Conservation (phyloP, 2,113 vertebrate species). For the Phalacrocorax brasilianus region DNA sequence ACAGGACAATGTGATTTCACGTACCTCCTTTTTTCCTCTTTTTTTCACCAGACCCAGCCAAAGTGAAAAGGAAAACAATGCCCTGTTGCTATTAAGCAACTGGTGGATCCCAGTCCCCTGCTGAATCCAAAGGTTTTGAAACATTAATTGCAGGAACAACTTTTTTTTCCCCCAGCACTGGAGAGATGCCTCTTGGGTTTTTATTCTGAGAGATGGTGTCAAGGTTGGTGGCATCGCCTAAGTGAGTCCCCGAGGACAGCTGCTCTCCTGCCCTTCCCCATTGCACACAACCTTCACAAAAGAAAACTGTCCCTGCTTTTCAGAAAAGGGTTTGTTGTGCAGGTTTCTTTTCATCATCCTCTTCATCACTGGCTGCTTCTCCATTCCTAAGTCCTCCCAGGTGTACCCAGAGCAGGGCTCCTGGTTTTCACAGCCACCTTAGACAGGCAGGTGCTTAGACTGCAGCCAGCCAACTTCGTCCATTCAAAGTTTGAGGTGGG, state of each 20-base stretch:
- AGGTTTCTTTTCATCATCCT: neutral
- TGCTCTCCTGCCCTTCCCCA: neutral
- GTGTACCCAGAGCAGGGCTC: neutral
- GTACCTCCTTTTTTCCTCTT: neutral
- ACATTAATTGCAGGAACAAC: neutral
- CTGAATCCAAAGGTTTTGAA: neutral
- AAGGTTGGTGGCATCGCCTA: neutral
- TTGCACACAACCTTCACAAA: neutral
- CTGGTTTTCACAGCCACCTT: neutral
- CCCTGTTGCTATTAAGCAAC: neutral
- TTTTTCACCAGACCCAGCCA: neutral
- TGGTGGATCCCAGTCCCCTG: rapidly evolving
- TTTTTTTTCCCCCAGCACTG: neutral
- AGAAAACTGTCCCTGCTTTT: neutral
- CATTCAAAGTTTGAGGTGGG: neutral
- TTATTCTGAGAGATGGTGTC: neutral
- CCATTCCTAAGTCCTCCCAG: neutral
- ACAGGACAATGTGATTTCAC: rapidly evolving
- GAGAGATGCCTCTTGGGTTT: neutral
- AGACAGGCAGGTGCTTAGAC: neutral
- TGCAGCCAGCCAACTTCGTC: neutral
- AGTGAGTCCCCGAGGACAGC: rapidly evolving
- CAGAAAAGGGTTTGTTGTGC: neutral
- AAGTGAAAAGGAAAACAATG: neutral
- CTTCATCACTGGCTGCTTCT: neutral